Conservation (phyloP, 2,797 vertebrate species). For the Anguilla marmorata region DNA sequence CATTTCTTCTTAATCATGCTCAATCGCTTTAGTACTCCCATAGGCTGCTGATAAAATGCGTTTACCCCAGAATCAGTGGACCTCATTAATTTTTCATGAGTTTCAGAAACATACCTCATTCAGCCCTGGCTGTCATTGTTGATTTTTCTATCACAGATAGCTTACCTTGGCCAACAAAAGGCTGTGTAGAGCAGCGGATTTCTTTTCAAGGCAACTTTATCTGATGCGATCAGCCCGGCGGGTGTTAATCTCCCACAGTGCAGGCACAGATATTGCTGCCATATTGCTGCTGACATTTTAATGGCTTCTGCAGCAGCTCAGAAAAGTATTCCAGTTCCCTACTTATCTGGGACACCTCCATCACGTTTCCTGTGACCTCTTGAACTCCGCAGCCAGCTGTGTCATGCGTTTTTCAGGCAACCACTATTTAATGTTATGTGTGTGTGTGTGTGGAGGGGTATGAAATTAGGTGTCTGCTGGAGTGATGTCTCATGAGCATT, state of each 20-base stretch:
- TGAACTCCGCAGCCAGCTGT: slow-evolving; percentile 32
- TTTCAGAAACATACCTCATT: slow-evolving; percentile 51
- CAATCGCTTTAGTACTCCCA: slow-evolving; percentile 62
- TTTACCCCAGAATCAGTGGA: slow-evolving; percentile 54
- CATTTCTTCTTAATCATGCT: slow-evolving; percentile 52
- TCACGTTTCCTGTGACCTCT: slow-evolving; percentile 32
- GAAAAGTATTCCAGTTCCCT: slow-evolving; percentile 12
- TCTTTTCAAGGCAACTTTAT: slow-evolving; percentile 47
- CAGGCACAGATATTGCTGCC: slow-evolving; percentile 41
- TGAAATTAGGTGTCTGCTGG: slow-evolving; percentile 28
- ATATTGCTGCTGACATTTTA: slow-evolving; percentile 36
- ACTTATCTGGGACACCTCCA: slow-evolving; percentile 18
- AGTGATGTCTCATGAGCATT: slow-evolving; percentile 50
- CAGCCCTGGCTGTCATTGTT: slow-evolving; percentile 55
- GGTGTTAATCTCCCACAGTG: slow-evolving; percentile 29
- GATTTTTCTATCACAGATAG: slow-evolving; percentile 46
- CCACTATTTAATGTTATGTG: slow-evolving; percentile 42
- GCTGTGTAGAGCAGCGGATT: slow-evolving; percentile 7
- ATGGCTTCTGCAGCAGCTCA: slow-evolving; percentile 27
- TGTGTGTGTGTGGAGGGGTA: slow-evolving; percentile 35
- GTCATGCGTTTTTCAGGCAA: slow-evolving; percentile 48
- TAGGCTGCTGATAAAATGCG: slow-evolving; percentile 57
- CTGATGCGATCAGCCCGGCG: slow-evolving; percentile 45
- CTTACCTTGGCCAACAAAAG: slow-evolving; percentile 45
- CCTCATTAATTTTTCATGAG: slow-evolving; percentile 70